Base-by-base conservation (phyloP, 2,888 invertebrate genomes). In the Oegoconia quadripuncta region DNA sequence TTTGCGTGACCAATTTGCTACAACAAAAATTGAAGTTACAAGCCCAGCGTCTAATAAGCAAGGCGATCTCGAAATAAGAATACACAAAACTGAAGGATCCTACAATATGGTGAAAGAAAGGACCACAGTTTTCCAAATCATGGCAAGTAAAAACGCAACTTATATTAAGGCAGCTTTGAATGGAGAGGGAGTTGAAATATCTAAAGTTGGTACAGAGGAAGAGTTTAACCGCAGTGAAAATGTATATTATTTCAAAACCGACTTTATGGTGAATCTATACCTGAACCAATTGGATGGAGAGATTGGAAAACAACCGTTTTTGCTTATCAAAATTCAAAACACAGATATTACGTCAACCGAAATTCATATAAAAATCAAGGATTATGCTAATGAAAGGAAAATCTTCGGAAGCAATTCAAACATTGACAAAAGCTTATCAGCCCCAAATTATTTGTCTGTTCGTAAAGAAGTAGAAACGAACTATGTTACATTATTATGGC, bases 301-400 rank as follows among this genome's bases (percentile, higher is more conserved):
- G 3, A 27, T 44, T 1, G 34, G 69, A 2, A 42, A 56, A 23
- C 84, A 83, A 56, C 67, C 51, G 22, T 76, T 62, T 46, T 48
- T 84, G 39, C 50, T 75, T 7, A 59, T 87, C 9, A 86, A 84
- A 68, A 55, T 87, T 8, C 53, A 63, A 20, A 67, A 60, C 46
- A 41, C 63, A 3, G 69, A 82, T 46, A 56, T 87, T 2, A 74
- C 73, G 12, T 35, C 49, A 20, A 61, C 48, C 36, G 71, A 76
- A 48, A 60, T 83, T 34, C 65, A 68, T 38, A 51, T 87, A 12
- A 84, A 81, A 62, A 46, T 87, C 3, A 61, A 52, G n/a, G 62
- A 59, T 25, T 80, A 60, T 46, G 50, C 46, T 8, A 80, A 76
- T 40, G 43, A 51, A 27, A 40, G 50, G 7, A 37, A 52, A 38